phyloP scores from a whole-genome alignment of 2,797 vertebrate species.

The Sebastes vulpes region DNA sequence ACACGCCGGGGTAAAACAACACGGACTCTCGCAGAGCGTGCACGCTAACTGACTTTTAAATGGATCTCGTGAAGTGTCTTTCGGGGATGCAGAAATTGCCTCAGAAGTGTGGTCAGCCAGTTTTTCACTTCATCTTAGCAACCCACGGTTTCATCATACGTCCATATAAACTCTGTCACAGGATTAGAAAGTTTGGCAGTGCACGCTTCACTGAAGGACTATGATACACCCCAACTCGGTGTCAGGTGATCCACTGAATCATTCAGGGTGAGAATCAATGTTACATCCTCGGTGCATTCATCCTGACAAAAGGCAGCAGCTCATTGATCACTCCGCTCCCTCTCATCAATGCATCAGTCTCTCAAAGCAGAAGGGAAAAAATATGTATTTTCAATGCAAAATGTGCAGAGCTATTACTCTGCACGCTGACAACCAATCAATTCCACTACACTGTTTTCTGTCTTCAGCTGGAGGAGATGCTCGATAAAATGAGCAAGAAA shows the following conservation, averaged over 20 bases:
- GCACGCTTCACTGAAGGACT: neutral
- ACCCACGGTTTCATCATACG: constrained; percentile 16
- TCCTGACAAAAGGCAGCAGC: constrained; percentile 48
- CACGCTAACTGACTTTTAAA: constrained; percentile 40
- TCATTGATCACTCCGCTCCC: constrained; percentile 69
- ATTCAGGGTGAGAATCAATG: constrained; percentile 48
- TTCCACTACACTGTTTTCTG: constrained; percentile 69
- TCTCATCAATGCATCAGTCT: constrained; percentile 60
- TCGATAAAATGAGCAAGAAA: constrained; percentile 67
- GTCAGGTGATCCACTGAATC: constrained; percentile 51
- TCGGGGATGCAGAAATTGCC: constrained; percentile 20
- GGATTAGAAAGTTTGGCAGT: constrained; percentile 4
- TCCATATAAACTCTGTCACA: neutral
- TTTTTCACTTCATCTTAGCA: neutral
- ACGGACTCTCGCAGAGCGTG: neutral
- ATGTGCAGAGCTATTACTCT: constrained; percentile 68
- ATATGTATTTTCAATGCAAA: constrained; percentile 71
- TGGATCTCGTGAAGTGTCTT: constrained; percentile 18
- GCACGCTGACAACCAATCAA: constrained; percentile 78
- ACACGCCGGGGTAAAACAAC: constrained; percentile 47
- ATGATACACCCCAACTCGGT: constrained; percentile 5
- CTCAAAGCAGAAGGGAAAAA: constrained; percentile 39
- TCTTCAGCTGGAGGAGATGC: constrained; percentile 56
- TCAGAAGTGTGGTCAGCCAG: constrained; percentile 10
- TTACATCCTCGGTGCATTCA: constrained; percentile 41